Conservation (phyloP, 92 coral and sea anemone genomes). For the Phenganax marumi region DNA sequence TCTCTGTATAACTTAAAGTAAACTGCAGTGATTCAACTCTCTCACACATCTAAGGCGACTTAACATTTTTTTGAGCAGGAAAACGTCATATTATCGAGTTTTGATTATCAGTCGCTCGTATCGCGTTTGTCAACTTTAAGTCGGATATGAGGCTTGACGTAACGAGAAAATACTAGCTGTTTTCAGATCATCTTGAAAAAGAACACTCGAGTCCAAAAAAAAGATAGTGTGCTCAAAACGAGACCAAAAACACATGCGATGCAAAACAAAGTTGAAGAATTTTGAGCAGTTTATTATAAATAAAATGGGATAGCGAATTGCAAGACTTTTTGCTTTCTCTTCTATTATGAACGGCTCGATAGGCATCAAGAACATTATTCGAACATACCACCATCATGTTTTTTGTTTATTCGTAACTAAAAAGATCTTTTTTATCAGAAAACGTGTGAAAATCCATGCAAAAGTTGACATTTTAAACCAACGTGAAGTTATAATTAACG, state of each 20-base stretch:
- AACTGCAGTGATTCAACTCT: not conserved
- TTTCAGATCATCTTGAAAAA: not conserved
- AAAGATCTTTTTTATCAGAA: not conserved
- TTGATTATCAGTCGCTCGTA: not conserved
- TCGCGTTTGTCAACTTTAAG: not conserved
- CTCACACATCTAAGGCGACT: not conserved
- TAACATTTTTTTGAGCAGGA: not conserved
- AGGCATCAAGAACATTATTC: not conserved
- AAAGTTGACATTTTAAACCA: constrained; percentile 10
- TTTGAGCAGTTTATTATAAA: constrained; percentile 10
- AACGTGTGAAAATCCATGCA: not conserved
- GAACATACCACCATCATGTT: not conserved
- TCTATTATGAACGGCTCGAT: not conserved
- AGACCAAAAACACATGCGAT: not conserved
- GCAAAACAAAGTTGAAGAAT: not conserved
- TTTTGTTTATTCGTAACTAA: not conserved
- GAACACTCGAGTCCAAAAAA: not conserved
- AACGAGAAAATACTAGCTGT: not conserved
- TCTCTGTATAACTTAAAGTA: not conserved
- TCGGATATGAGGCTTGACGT: not conserved
- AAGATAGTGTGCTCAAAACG: too few relatives aligned
- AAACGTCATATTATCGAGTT: not conserved
- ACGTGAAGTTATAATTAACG: constrained; percentile 11
- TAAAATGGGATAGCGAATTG: constrained; percentile 2
- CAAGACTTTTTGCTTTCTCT: not conserved